Evolutionary conservation across 2,797 vertebrate genomes (phyloP).

Genomic region (Karalla daura): DNA sequence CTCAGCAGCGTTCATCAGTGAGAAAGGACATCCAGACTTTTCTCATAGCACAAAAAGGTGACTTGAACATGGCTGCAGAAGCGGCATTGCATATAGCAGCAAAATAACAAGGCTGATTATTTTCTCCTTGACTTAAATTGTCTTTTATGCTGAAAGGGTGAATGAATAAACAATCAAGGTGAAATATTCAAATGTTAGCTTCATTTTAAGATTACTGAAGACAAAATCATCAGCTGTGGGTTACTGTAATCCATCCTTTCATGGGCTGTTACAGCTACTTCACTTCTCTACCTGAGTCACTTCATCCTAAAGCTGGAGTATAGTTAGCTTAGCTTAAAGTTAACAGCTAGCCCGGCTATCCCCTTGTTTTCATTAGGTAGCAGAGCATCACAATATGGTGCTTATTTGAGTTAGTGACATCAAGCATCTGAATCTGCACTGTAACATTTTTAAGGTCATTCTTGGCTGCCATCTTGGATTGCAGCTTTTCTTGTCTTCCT

Average conservation of each 20-base stretch:
- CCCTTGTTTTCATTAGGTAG: neutral
- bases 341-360: too few relatives aligned
- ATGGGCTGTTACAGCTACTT: too few relatives aligned
- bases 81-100: neutral
- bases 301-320: too few relatives aligned
- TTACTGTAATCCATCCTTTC: too few relatives aligned
- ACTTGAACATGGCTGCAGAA: slow-evolving; percentile 16
- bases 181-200: too few relatives aligned
- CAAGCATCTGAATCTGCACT: neutral
- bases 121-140: neutral
- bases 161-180: too few relatives aligned
- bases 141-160: neutral
- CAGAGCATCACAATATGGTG: neutral
- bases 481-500: slow-evolving; percentile 29
- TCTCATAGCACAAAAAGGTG: slow-evolving; percentile 31
- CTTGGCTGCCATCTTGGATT: neutral
- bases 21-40: slow-evolving; percentile 53
- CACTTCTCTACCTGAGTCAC: too few relatives aligned
- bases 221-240: too few relatives aligned
- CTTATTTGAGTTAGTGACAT: neutral
- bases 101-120: neutral
- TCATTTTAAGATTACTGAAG: too few relatives aligned
- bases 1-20: slow-evolving; percentile 53
- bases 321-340: too few relatives aligned
- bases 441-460: slow-evolving; percentile 27